Base-by-base conservation (phyloP, 1,140 invertebrate species). In the Cotesia vestalis region DNA sequence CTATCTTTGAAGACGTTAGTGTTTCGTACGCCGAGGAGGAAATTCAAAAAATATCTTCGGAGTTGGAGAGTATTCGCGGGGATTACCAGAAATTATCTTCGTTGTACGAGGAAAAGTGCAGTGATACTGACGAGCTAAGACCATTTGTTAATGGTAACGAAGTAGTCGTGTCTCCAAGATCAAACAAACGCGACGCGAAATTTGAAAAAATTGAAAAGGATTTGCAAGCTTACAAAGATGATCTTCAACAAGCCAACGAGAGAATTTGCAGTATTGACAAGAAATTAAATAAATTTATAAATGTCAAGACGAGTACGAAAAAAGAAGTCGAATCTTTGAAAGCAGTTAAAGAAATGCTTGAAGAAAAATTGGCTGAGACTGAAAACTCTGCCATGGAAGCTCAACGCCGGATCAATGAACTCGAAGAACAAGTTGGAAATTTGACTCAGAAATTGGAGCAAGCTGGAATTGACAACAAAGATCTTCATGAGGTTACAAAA, bases 1-100 rank as follows among this genome's bases (percentile, higher is more conserved):
- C 73, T 69, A 34, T 73, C 6, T 52, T 57, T 9, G 46, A 77
- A 46, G 72, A 34, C 12, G 1, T 76, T 3, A 80, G 79, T 55
- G 73, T 79, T 12, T 75, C 80, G 0, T 59, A 77, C 0, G 76
- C 80, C 11, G 79, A 82, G 52, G 78, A 80, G 8, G 77, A 80
- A 38, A 66, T 81, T 59, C 62, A 75, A 11, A 40, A 69, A 8
- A 55, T 79, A 5, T 63, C 75, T 0, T 76, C 63, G 35, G 77
- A 81, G 40, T 40, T 80, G 11, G 77, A 80, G n/a, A 68, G 38
- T n/a, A 14, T 81, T 2, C 78, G 73, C 64, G 73, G 78, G 36
- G 71, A 77, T 51, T 73, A 78, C 40, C 73, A 72, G 1, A 62
- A 72, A 40, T 11, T 80, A 4, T 75, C 75, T 1, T 68, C 68